phyloP scores from a whole-genome alignment of 2,113 vertebrate genomes.

The Alectura lathami region DNA sequence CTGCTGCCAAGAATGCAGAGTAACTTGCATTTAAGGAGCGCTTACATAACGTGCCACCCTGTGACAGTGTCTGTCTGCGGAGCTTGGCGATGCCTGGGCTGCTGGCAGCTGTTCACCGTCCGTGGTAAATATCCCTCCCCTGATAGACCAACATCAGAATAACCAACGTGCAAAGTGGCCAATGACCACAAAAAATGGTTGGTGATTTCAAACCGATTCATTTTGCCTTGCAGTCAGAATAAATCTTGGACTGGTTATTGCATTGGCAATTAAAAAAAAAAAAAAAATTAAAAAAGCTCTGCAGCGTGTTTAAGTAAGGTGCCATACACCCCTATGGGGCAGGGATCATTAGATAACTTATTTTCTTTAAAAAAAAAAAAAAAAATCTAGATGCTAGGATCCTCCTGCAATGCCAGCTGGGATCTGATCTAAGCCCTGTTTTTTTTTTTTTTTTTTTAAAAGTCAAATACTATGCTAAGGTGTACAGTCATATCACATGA shows the following conservation, averaged over 20 bases:
- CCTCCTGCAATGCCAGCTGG: not conserved
- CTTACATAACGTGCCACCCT: constrained; percentile 47
- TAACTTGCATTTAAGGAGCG: not conserved
- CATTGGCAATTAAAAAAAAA: not conserved
- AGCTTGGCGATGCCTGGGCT: not conserved
- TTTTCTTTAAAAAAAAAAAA: not conserved
- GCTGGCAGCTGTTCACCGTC: not conserved
- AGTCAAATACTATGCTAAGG: not conserved
- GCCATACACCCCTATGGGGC: not conserved
- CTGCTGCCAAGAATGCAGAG: constrained; percentile 57
- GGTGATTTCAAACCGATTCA: not conserved
- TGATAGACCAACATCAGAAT: not conserved
- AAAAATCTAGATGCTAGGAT: not conserved
- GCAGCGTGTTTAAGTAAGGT: not conserved
- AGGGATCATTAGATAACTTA: not conserved
- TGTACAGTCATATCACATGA: not conserved
- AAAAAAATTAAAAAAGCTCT: not conserved
- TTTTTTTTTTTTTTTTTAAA: not conserved
- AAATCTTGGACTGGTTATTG: not conserved
- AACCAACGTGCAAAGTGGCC: not conserved
- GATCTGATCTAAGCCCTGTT: not conserved
- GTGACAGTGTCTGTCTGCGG: constrained; percentile 23
- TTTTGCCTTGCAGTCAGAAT: not conserved
- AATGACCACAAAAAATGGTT: not conserved
- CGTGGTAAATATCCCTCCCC: not conserved